phyloP scores from a whole-genome alignment of 2,113 vertebrate species.

The Perca flavescens region DNA sequence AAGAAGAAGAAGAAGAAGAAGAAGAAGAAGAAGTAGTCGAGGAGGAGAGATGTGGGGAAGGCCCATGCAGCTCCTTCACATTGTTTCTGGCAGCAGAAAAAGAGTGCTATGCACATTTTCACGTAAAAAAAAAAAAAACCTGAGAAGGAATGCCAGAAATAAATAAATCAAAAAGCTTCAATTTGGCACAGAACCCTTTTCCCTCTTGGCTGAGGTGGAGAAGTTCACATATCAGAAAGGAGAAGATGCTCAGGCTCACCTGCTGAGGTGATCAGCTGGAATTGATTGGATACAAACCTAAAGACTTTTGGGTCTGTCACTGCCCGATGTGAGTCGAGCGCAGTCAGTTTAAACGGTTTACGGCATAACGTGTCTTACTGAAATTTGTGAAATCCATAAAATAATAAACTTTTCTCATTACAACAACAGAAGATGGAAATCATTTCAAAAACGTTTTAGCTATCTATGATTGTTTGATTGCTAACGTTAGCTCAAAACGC shows the following conservation, averaged over 20 bases:
- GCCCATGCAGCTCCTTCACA: neutral
- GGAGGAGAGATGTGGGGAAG: neutral
- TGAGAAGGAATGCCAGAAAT: neutral
- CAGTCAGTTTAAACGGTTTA: too few relatives aligned
- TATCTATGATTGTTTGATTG: too few relatives aligned
- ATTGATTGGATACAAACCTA: too few relatives aligned
- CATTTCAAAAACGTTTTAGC: too few relatives aligned
- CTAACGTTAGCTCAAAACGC: too few relatives aligned
- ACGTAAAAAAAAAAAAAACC: neutral
- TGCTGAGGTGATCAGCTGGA: neutral
- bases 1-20: neutral
- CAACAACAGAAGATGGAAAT: too few relatives aligned
- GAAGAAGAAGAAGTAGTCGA: neutral
- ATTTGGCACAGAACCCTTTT: neutral
- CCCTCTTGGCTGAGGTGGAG: neutral
- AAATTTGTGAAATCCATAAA: too few relatives aligned
- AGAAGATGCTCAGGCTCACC: neutral
- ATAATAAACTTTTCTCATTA: too few relatives aligned
- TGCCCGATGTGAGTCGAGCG: too few relatives aligned
- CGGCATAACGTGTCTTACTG: too few relatives aligned
- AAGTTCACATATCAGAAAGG: neutral
- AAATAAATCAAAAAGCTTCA: neutral
- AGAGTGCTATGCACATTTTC: neutral
- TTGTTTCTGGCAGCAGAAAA: constrained; percentile 26
- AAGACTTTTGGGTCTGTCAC: too few relatives aligned